These are phyloP conservation scores for Poeciliopsis paucimaculata DNA, from an alignment of 2,797 vertebrate genomes.

Conservation along the genomic window DNA sequence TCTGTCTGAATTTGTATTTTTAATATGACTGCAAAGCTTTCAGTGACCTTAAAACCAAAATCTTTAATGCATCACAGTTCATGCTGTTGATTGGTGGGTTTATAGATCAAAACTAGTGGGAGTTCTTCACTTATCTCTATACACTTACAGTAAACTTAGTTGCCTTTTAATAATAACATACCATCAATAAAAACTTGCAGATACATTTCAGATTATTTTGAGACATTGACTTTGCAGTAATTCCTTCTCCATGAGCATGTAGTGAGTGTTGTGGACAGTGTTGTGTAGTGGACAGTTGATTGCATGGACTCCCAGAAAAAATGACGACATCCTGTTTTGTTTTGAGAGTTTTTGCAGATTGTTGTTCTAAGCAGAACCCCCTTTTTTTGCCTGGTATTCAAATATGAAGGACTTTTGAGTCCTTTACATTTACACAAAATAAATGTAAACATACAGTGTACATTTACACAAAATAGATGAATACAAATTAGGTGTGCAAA, in stretches of 20 bases:
- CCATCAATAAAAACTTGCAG: too few relatives aligned
- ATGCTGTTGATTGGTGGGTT: neutral
- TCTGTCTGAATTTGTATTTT: neutral
- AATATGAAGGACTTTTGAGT: neutral
- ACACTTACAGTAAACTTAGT: neutral
- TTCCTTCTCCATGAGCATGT: too few relatives aligned
- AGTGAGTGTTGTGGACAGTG: too few relatives aligned
- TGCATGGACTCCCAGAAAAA: neutral
- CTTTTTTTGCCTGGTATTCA: neutral
- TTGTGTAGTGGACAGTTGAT: too few relatives aligned
- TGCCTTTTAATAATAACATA: neutral
- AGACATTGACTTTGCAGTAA: too few relatives aligned
- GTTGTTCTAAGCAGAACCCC: neutral
- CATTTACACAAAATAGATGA: conserved; percentile 2
- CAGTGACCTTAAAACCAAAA: neutral
- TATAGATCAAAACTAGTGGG: neutral
- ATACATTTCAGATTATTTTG: too few relatives aligned
- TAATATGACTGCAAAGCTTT: neutral
- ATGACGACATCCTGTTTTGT: neutral
- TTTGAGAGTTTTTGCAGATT: neutral
- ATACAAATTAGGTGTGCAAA: conserved; percentile 10
- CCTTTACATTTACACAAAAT: too few relatives aligned
- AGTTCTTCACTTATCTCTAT: neutral
- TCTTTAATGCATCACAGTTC: neutral
- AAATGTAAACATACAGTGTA: too few relatives aligned